Evolutionary conservation across 2,888 invertebrate species (phyloP).

Genomic region (Scaptomyza tumidula): DNA sequence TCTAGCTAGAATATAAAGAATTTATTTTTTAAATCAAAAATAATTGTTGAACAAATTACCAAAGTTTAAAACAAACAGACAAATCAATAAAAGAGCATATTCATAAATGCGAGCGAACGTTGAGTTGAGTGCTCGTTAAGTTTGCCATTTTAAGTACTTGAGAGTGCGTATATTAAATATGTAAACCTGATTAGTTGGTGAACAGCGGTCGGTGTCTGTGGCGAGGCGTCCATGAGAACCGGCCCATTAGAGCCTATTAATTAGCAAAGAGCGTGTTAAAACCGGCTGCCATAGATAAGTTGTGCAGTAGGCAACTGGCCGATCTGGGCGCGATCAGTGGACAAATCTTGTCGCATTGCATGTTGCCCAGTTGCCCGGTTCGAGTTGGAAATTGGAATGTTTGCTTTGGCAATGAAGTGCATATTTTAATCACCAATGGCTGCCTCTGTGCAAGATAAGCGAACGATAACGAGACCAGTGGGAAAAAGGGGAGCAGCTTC

Average conservation of each 20-base stretch:
- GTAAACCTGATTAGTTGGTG: slow-evolving; percentile 34
- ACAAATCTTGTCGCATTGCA: slow-evolving; percentile 73
- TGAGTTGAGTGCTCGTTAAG: slow-evolving; percentile 1
- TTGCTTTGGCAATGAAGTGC: slow-evolving; percentile 72
- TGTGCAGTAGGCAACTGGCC: slow-evolving; percentile 8
- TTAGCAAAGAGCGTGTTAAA: slow-evolving; percentile 71
- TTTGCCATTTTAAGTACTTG: slow-evolving; percentile 9
- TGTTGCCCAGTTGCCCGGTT: slow-evolving; percentile 41
- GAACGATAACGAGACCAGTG: slow-evolving; percentile 65
- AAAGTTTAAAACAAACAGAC: not conserved
- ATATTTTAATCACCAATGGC: slow-evolving; percentile 78
- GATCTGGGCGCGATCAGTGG: slow-evolving; percentile 51
- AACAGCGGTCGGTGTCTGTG: not conserved
- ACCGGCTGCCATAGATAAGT: slow-evolving; percentile 68
- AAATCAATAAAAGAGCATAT: not conserved
- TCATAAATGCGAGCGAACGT: not conserved
- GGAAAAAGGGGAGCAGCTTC: slow-evolving; percentile 25
- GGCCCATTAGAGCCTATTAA: slow-evolving; percentile 69
- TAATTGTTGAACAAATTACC: not conserved
- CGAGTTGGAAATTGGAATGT: slow-evolving; percentile 39
- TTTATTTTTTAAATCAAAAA: not conserved
- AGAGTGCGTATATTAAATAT: slow-evolving; percentile 24
- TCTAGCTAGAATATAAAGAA: not conserved
- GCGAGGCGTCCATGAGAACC: slow-evolving; percentile 40
- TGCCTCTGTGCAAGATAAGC: slow-evolving; percentile 77